Percentiles rank a stretch among this genome's conserved stretches.
phyloP scores from a whole-genome alignment of 2,797 vertebrate species.

The Esox lucius region DNA sequence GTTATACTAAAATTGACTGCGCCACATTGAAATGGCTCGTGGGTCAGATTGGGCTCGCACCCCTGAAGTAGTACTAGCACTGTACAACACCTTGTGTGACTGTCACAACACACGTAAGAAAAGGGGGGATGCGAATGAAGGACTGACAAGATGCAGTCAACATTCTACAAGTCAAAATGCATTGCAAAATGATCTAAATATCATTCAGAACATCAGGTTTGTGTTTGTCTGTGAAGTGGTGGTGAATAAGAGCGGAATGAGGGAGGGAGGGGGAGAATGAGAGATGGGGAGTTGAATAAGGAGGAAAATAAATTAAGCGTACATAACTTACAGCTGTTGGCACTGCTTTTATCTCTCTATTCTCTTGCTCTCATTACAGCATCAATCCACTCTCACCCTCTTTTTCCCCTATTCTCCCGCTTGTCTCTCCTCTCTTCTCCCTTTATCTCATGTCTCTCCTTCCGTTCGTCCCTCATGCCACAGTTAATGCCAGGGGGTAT shows the following conservation, averaged over 20 bases:
- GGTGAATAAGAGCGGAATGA: not conserved
- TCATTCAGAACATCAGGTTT: no score
- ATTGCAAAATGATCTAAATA: no score
- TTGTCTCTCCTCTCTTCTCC: not conserved
- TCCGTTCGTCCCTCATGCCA: not conserved
- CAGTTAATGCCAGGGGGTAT: slow-evolving; percentile 13
- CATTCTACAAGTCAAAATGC: no score
- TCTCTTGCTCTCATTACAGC: slow-evolving; percentile 14
- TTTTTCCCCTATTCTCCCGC: not conserved
- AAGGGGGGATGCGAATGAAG: no score
- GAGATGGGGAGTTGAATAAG: not conserved
- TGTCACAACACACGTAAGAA: no score
- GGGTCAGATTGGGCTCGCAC: no score
- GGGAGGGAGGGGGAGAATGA: not conserved
- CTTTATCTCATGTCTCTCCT: not conserved
- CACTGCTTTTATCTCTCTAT: slow-evolving; percentile 2
- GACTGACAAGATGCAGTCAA: no score
- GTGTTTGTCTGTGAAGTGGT: not conserved
- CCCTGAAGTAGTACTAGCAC: no score
- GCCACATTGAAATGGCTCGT: no score
- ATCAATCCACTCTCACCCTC: not conserved
- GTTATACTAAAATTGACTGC: no score
- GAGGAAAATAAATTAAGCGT: slow-evolving; percentile 8
- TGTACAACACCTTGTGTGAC: no score
- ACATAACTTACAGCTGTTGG: slow-evolving; percentile 24